A percentile compares a stretch with the other conserved stretches of the same genome.
phyloP scores from a whole-genome alignment of 1,140 invertebrate species.

The Solenopsis invicta region DNA sequence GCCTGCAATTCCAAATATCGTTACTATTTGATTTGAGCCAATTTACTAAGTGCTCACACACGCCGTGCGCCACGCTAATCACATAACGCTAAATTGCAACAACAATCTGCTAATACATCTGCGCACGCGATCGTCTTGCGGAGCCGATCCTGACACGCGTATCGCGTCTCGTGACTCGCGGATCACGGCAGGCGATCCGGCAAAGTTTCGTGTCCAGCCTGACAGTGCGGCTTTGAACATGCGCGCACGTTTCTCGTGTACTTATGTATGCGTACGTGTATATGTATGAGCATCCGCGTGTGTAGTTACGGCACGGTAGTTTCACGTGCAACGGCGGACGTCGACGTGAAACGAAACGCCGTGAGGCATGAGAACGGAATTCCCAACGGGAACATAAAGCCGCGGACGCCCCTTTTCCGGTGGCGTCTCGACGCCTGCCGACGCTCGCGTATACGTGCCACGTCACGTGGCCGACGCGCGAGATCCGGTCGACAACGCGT shows the following conservation, averaged over 20 bases:
- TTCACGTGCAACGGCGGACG: constrained; percentile 45
- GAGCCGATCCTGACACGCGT: constrained; percentile 58
- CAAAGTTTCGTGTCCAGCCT: constrained; percentile 59
- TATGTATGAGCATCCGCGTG: background rate
- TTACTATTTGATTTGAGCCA: constrained; percentile 47
- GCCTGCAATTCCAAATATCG: constrained; percentile 14
- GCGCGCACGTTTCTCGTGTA: background rate
- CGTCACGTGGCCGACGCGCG: constrained; percentile 69
- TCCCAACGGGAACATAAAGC: constrained; percentile 76
- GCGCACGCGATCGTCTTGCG: constrained; percentile 56
- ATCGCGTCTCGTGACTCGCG: constrained; percentile 61
- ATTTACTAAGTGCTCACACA: constrained; percentile 57
- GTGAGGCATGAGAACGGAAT: constrained; percentile 70
- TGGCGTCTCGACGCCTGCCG: constrained; percentile 74
- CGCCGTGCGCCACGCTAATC: constrained; percentile 41
- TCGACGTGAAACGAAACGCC: constrained; percentile 63
- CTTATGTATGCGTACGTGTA: too few species aligned
- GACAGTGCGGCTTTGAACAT: constrained; percentile 55
- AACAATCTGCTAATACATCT: constrained; percentile 65
- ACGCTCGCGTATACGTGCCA: constrained; percentile 71
- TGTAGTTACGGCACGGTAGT: constrained; percentile 14
- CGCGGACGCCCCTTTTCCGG: constrained; percentile 74
- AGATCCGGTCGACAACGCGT: constrained; percentile 59
- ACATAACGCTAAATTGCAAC: constrained; percentile 64
- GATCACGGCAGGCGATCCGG: constrained; percentile 59